Base-by-base conservation (phyloP, 2,797 vertebrate species). In the Helarctos malayanus region DNA sequence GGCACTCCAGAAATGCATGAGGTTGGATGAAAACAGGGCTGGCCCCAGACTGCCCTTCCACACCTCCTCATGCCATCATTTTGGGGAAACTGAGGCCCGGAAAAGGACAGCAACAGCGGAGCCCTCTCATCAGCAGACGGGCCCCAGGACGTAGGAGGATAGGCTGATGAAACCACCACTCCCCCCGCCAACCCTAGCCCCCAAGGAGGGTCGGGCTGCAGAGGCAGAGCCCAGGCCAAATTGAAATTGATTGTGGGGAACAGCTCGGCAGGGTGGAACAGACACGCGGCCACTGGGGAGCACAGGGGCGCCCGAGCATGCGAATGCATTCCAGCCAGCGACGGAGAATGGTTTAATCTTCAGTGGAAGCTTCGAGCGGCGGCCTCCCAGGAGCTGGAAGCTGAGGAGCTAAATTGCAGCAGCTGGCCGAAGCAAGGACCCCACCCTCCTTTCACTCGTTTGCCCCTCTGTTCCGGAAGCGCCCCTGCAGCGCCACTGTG, bases 181-280 rank as follows among this genome's bases (percentile, higher is more conserved):
- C 56, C 47, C 35, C 23, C 21, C 18, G n/a, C 59, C 19, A 32
- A 1, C 63, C 25, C 52, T 16, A 19, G 49, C 38, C 32, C 80
- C 73, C 4, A 10, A 56, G 90, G 82, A 86, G 61, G 59, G 52
- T 27, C 35, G 8, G 13, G 82, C 94, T 83, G 93, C 52, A 29
- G 80, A 96, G 68, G 84, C 95, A 94, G 90, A 76, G 65, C 68
- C 89, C 78, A 7, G 95, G 91, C 96, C 96, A 96, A 97, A 97
- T 94, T 96, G 94, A 94, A 97, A 97, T 68, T 81, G 97, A 98
- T 97, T 75, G 15, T 73, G 95, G 96, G 97, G 96, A 98, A 97
- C 97, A 95, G 94, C 78, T 96, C 73, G 23, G 90, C 96, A 91
- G 98, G 91, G 82, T 97, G 94, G 98, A 97, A 97, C 97, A 96